A percentile compares a stretch with the other conserved stretches of the same genome.
Conservation (phyloP, 2,888 invertebrate species). For the Tetramorium bicarinatum region DNA sequence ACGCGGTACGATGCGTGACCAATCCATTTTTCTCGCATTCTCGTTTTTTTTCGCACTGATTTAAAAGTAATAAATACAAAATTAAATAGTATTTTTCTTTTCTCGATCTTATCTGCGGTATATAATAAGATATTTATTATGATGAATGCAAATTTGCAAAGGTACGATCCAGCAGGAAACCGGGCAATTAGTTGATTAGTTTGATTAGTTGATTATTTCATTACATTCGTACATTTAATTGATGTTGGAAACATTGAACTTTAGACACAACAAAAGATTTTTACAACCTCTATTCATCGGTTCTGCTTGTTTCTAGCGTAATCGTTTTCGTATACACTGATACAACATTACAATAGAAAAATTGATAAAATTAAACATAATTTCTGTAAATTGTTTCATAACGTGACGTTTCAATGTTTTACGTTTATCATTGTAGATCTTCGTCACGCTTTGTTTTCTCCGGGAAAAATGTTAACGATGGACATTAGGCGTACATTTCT, state of each 20-base stretch:
- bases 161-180: not conserved
- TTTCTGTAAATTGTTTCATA: slow-evolving; percentile 7
- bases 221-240: not conserved
- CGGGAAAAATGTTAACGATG: slow-evolving; percentile 10
- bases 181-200: not conserved
- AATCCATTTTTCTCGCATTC: not conserved
- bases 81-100: not conserved
- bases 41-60: not conserved
- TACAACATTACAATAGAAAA: not conserved
- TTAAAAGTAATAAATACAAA: not conserved
- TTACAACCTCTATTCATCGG: not conserved
- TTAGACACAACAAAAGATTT: not conserved
- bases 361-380: slow-evolving; percentile 24
- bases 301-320: not conserved
- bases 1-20: not conserved
- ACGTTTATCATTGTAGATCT: not conserved
- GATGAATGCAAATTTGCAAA: not conserved
- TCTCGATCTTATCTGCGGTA: not conserved
- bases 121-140: not conserved
- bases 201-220: too few species aligned
- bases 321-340: not conserved
- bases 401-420: not conserved
- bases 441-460: slow-evolving; percentile 2
- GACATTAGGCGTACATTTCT: slow-evolving; percentile 6
- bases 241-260: not conserved